These are phyloP conservation scores for Sinonovacula constricta DNA, from an alignment of 1,140 invertebrate species.

Conservation along the genomic window DNA sequence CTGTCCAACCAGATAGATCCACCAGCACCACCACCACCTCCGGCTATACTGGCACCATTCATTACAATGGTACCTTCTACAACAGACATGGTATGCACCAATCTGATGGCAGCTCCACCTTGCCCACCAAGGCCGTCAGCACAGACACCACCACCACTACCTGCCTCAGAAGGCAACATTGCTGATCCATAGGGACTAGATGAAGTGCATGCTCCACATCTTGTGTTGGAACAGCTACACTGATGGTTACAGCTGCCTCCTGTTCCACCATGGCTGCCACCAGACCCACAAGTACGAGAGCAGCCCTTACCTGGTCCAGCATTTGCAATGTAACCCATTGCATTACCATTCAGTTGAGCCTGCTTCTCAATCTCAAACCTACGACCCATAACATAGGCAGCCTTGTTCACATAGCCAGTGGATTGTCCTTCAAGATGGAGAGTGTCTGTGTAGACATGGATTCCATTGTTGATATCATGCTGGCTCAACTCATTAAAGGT, in stretches of 20 bases:
- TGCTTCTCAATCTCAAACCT: conserved; percentile 62
- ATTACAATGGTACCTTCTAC: conserved; percentile 61
- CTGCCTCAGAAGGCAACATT: conserved; percentile 50
- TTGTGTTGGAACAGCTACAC: conserved; percentile 19
- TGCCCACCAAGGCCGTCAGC: conserved; percentile 51
- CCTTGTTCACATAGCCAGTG: conserved; percentile 14
- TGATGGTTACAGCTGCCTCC: conserved; percentile 50
- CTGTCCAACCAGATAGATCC: conserved; percentile 67
- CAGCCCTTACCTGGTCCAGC: conserved; percentile 56
- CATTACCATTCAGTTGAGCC: conserved; percentile 51
- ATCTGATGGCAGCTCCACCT: conserved; percentile 54
- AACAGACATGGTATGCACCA: conserved; percentile 43
- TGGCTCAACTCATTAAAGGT: conserved; percentile 46
- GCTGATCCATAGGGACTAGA: background rate
- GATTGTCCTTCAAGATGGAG: conserved; percentile 54
- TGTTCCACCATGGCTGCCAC: conserved; percentile 58
- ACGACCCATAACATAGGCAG: conserved; percentile 37
- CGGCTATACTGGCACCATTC: conserved; percentile 53
- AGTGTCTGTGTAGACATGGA: conserved; percentile 42
- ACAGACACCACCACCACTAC: conserved; percentile 67
- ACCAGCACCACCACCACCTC: conserved; percentile 65
- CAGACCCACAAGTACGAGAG: conserved; percentile 47
- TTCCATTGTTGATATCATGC: conserved; percentile 40
- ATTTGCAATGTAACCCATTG: conserved; percentile 51
- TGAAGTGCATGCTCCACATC: background rate